phyloP scores from a whole-genome alignment of 2,888 invertebrate species.

The Prosapia bicincta region DNA sequence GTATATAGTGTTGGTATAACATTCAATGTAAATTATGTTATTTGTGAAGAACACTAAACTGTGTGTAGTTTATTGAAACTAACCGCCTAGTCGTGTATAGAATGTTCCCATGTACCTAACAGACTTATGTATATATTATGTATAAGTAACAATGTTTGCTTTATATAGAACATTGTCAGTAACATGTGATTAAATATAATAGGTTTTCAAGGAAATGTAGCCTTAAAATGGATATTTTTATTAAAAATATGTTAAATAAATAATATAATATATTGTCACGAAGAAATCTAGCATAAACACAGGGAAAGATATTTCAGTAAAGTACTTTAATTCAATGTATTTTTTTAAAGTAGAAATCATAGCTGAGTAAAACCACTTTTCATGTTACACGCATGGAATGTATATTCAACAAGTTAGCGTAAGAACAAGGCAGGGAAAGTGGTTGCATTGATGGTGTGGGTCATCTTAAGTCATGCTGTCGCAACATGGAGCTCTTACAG shows the following conservation, averaged over 20 bases:
- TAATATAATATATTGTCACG: background rate
- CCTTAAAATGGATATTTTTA: constrained; percentile 2
- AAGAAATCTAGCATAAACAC: background rate
- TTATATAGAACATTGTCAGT: background rate
- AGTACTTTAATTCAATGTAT: background rate
- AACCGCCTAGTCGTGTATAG: background rate
- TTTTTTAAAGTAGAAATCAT: background rate
- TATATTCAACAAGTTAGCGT: too few relatives aligned
- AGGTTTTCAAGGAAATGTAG: background rate
- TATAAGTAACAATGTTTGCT: background rate
- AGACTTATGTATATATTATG: background rate
- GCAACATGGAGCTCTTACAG: too few relatives aligned
- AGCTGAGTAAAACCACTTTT: background rate
- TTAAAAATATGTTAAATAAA: background rate
- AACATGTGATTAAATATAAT: background rate
- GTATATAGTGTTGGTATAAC: background rate
- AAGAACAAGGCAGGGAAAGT: too few relatives aligned
- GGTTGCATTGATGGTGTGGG: too few relatives aligned
- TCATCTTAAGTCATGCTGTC: too few relatives aligned
- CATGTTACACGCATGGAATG: background rate
- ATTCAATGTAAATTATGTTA: background rate
- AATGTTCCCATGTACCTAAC: background rate
- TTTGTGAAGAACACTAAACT: background rate
- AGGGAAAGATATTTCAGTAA: background rate
- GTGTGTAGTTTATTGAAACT: background rate